Conservation (phyloP, 2,113 vertebrate species). For the Macaca mulatta region DNA sequence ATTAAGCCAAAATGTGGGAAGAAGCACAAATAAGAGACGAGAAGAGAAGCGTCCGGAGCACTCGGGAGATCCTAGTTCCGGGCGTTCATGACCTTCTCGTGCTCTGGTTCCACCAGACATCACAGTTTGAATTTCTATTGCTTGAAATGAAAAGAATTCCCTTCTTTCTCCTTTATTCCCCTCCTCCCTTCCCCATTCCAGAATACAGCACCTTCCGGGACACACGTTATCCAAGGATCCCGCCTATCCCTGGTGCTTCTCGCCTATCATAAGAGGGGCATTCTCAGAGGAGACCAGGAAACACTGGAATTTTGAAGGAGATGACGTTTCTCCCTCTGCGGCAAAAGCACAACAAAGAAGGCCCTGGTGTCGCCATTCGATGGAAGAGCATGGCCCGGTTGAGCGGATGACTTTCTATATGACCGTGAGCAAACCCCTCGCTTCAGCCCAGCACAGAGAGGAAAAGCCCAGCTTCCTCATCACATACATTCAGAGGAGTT, state of each 20-base stretch:
- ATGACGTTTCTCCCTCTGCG: accelerated
- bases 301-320: neutral
- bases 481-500: neutral
- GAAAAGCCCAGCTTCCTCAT: neutral
- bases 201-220: accelerated
- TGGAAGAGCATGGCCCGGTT: accelerated
- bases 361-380: accelerated
- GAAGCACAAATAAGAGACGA: neutral
- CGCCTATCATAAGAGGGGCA: neutral
- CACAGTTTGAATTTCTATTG: neutral
- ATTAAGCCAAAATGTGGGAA: neutral
- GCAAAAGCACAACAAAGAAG: neutral
- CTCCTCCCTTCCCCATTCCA: neutral
- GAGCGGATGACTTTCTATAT: accelerated
- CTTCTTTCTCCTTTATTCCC: neutral
- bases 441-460: neutral
- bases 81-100: neutral
- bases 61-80: accelerated
- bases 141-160: neutral
- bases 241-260: neutral
- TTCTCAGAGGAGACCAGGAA: neutral
- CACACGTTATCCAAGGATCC: neutral
- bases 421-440: neutral
- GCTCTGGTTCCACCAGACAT: neutral
- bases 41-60: neutral